These are phyloP conservation scores for Tigriopus japonicus DNA, from an alignment of 1,140 invertebrate species.

Conservation along the genomic window DNA sequence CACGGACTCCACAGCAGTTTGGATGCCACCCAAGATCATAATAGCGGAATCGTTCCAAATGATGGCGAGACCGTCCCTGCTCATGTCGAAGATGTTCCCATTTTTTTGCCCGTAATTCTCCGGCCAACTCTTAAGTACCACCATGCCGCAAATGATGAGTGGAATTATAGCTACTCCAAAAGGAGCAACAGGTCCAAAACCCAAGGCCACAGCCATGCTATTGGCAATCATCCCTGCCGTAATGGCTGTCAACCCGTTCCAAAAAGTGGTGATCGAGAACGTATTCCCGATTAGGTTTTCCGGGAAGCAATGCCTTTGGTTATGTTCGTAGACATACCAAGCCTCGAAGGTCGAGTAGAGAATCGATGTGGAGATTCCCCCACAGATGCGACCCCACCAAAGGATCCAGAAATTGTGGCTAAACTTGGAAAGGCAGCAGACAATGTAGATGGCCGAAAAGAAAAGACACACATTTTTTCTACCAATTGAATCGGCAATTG, in stretches of 20 bases:
- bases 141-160: constrained; percentile 31
- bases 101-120: constrained; percentile 40
- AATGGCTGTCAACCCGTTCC: constrained; percentile 46
- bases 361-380: constrained; percentile 48
- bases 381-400: constrained; percentile 34
- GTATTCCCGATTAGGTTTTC: constrained; percentile 34
- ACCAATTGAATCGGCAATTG: constrained; percentile 39
- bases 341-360: constrained; percentile 51
- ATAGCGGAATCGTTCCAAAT: constrained; percentile 30
- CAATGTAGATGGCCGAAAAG: constrained; percentile 40
- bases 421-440: constrained; percentile 40
- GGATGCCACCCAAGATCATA: constrained; percentile 38
- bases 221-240: constrained; percentile 42
- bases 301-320: constrained; percentile 34
- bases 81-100: constrained; percentile 22
- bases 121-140: constrained; percentile 34
- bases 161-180: constrained; percentile 41
- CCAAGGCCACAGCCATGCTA: constrained; percentile 35
- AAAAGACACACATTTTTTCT: constrained; percentile 29
- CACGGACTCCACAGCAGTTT: constrained; percentile 47
- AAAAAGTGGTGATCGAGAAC: constrained; percentile 43
- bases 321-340: constrained; percentile 46
- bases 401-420: constrained; percentile 27
- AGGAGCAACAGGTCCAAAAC: constrained; percentile 37
- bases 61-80: constrained; percentile 22